Conservation (phyloP, 2,797 vertebrate species). For the Echiichthys vipera region DNA sequence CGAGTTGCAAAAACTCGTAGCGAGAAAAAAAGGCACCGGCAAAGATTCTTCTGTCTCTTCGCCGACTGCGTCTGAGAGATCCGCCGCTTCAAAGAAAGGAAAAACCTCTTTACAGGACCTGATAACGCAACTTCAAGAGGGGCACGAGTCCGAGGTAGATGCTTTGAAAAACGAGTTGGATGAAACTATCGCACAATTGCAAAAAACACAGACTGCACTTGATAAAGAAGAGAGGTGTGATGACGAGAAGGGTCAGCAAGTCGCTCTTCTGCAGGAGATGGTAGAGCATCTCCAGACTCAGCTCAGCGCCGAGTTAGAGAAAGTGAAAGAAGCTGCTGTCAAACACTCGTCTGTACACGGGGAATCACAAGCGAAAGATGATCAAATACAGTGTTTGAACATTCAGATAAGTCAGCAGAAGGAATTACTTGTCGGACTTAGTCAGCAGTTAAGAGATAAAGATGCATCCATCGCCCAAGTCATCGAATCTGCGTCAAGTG, state of each 20-base stretch:
- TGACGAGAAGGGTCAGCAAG: conserved; percentile 64
- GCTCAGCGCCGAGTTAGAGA: conserved; percentile 63
- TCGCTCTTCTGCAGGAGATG: conserved; percentile 75
- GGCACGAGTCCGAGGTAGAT: conserved; percentile 69
- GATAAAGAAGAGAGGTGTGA: conserved; percentile 67
- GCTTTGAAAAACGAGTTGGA: conserved; percentile 73
- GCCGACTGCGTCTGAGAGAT: conserved; percentile 49
- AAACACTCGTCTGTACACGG: conserved; percentile 62
- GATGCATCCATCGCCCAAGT: conserved; percentile 85
- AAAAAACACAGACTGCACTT: conserved; percentile 63
- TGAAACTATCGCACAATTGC: conserved; percentile 52
- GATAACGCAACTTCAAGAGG: conserved; percentile 74
- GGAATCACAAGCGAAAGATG: conserved; percentile 80
- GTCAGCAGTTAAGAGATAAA: conserved; percentile 88
- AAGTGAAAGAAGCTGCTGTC: conserved; percentile 60
- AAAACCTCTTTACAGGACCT: conserved; percentile 72
- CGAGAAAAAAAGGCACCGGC: conserved; percentile 52
- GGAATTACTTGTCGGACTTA: conserved; percentile 85
- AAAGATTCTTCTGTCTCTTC: conserved; percentile 44
- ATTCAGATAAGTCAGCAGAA: conserved; percentile 88
- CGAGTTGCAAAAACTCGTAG: conserved; percentile 71
- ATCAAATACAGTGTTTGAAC: conserved; percentile 78
- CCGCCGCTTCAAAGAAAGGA: conserved; percentile 64
- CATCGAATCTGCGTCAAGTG: conserved; percentile 85
- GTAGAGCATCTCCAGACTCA: conserved; percentile 69